Evolutionary conservation across 2,797 vertebrate species (phyloP).

Genomic region (Brachyrhaphis roseni): DNA sequence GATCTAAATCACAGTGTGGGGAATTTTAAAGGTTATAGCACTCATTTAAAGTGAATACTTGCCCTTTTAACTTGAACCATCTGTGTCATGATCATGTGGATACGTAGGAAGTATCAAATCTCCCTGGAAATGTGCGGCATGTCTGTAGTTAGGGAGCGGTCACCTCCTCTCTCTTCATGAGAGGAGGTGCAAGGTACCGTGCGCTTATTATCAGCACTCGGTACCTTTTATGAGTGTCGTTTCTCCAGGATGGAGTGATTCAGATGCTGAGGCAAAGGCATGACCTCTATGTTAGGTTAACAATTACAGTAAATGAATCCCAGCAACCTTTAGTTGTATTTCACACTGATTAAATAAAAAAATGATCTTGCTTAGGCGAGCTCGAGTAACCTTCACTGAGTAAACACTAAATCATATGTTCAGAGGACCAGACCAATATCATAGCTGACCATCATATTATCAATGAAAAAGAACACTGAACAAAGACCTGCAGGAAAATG

Average conservation of each 20-base stretch:
- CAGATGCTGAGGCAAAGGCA: slow-evolving; percentile 49
- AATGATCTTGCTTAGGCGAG: slow-evolving; percentile 33
- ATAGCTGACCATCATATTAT: slow-evolving; percentile 19
- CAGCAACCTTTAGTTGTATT: slow-evolving; percentile 41
- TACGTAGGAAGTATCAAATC: slow-evolving; percentile 50
- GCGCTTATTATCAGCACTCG: slow-evolving; percentile 28
- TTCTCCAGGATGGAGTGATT: slow-evolving; percentile 36
- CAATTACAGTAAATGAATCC: slow-evolving; percentile 52
- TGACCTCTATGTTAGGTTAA: slow-evolving; percentile 56
- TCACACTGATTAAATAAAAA: slow-evolving; percentile 24
- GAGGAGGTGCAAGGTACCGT: too few species aligned
- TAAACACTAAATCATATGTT: slow-evolving; percentile 44
- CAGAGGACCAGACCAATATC: slow-evolving; percentile 28
- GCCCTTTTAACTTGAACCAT: slow-evolving; percentile 59
- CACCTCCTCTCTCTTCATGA: slow-evolving; percentile 20
- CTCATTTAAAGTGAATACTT: slow-evolving; percentile 52
- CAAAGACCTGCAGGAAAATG: slow-evolving; percentile 16
- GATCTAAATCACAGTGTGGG: slow-evolving; percentile 44
- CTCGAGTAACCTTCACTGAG: slow-evolving; percentile 41
- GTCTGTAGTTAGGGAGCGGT: slow-evolving; percentile 41
- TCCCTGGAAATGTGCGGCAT: slow-evolving; percentile 52
- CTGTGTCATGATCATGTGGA: slow-evolving; percentile 58
- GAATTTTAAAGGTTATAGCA: slow-evolving; percentile 61
- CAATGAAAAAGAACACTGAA: slow-evolving; percentile 28
- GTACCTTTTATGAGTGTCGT: slow-evolving; percentile 46